Conservation (phyloP, 2,888 invertebrate genomes). For the Xanthia icteritia region DNA sequence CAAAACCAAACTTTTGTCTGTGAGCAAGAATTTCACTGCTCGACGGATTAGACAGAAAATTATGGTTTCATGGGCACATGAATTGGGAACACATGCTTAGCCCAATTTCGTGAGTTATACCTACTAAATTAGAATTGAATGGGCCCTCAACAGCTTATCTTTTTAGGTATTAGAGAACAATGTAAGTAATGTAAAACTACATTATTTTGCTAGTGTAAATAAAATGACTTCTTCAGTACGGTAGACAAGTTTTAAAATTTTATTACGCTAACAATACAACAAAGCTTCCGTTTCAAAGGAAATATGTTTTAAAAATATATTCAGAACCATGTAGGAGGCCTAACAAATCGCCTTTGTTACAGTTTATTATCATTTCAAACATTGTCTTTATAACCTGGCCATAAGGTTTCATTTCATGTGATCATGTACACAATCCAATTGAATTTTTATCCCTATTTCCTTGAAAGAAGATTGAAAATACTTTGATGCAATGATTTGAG, state of each 20-base stretch:
- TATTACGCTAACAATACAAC: conserved; percentile 8
- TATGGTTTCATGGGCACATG: not conserved
- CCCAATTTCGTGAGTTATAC: not conserved
- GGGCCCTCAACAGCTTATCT: not conserved
- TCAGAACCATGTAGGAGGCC: conserved; percentile 48
- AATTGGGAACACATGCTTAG: not conserved
- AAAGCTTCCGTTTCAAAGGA: conserved; percentile 21
- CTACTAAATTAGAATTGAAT: not conserved
- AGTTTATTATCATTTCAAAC: conserved; percentile 71
- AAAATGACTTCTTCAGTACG: not conserved
- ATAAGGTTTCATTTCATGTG: conserved; percentile 64
- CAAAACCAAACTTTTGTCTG: not conserved
- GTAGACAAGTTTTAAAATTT: not conserved
- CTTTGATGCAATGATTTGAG: conserved; percentile 39
- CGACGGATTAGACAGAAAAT: not conserved
- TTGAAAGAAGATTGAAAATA: conserved; percentile 67
- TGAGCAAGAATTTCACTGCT: not conserved
- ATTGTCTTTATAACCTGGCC: conserved; percentile 68
- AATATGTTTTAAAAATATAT: conserved; percentile 48
- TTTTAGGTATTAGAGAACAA: not conserved
- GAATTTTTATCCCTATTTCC: conserved; percentile 69
- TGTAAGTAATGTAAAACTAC: not conserved
- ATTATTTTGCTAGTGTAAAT: not conserved
- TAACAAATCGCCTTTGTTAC: conserved; percentile 52
- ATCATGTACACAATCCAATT: conserved; percentile 48